Base-by-base conservation (phyloP, 2,797 vertebrate species). In the Borostomias antarcticus region DNA sequence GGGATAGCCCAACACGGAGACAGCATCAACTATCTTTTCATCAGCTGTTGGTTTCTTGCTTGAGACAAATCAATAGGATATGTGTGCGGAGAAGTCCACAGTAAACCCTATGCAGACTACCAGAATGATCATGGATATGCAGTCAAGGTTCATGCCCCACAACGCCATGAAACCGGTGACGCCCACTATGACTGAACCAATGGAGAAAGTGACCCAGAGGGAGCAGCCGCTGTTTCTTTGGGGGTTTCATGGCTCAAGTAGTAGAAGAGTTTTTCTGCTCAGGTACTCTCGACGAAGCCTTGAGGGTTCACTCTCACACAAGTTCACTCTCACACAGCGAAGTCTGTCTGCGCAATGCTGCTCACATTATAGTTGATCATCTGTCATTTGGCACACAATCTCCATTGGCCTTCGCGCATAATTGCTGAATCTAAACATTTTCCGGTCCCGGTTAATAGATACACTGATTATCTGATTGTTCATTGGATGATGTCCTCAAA, bases 41-140 rank as follows among this genome's bases (percentile, higher is more conserved):
- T 94, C 83, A 2, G 74, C 79, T 4, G 68, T 84, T 0, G 58
- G 0, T 73, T 89, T 85, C 37, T 72, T 52, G 69, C 89, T 94
- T 0, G 87, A 88, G 78, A 91, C 88, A 62, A 92, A 95, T 11
- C 87, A 89, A 40, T 95, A 94, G 1, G 91, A 87, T 72, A 95
- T 79, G 33, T 95, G 93, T 66, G 93, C 93, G 4, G 93, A 94
- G 81, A 94, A 96, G 56, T 95, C 92, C 0, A 96, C 93, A 0
- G 94, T 94, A 85, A 96, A 95, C 26, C 93, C 94, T 37, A 94
- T 94, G 73, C 93, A 95, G 65, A 95, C 87, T 3, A 94, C 90
- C 58, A 95, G 87, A 78, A 92, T 90, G 72, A 95, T 94, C 94
- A 93, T 93, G 63, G 93, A 94, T 73, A 94, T 90, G 63, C 89